phyloP scores from a whole-genome alignment of 2,797 vertebrate genomes.

The Sarcophilus harrisii region DNA sequence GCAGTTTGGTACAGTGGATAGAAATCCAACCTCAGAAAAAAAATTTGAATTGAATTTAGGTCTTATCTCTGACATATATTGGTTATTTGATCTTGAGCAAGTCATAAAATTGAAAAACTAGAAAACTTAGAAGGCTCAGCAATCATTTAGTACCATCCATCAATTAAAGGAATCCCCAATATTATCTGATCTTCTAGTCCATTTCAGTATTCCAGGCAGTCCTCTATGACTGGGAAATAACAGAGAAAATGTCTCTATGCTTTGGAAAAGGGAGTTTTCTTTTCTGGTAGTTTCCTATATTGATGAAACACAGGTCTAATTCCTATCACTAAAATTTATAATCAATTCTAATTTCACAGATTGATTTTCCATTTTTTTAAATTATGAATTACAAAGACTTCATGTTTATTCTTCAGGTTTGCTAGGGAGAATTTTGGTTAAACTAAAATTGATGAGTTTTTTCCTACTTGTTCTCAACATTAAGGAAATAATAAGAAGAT shows the following conservation, averaged over 20 bases:
- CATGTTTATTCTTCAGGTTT: neutral
- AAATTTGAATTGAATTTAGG: neutral
- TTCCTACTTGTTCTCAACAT: constrained; percentile 30
- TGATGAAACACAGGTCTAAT: neutral
- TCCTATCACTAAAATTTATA: neutral
- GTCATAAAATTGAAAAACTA: neutral
- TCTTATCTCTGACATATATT: neutral
- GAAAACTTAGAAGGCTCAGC: neutral
- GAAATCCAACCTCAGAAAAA: neutral
- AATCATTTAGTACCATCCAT: neutral
- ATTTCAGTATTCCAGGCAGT: neutral
- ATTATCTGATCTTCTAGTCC: neutral
- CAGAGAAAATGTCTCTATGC: neutral
- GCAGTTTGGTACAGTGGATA: neutral
- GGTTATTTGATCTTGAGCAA: neutral
- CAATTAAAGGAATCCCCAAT: neutral
- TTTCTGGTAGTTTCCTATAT: neutral
- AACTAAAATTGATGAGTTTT: constrained; percentile 3
- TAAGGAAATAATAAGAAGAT: constrained; percentile 17
- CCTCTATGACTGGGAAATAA: neutral
- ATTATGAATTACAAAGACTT: neutral
- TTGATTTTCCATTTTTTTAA: neutral
- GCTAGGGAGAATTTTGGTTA: neutral
- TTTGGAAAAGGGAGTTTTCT: neutral
- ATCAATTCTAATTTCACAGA: neutral